Evolutionary conservation across 2,113 vertebrate genomes (phyloP).

Genomic region (Barnardius zonarius): DNA sequence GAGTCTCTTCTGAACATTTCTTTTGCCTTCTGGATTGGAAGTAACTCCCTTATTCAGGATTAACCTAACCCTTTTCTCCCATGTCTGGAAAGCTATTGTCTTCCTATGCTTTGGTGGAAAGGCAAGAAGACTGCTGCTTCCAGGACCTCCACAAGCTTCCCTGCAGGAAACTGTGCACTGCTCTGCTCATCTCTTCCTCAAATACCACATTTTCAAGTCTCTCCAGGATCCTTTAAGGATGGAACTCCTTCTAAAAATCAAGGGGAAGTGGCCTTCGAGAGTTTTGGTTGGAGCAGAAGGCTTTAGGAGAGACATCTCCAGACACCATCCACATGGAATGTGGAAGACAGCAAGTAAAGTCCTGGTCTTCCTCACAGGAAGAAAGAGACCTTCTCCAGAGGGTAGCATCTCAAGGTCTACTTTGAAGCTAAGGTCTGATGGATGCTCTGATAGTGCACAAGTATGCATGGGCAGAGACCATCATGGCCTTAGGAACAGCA

Average conservation of each 20-base stretch:
- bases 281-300: not conserved
- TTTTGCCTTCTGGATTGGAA: not conserved
- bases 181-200: not conserved
- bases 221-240: not conserved
- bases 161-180: not conserved
- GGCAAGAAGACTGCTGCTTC: not conserved
- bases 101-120: not conserved
- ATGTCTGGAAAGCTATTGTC: not conserved
- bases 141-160: not conserved
- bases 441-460: not conserved
- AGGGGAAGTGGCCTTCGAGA: not conserved
- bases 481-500: not conserved
- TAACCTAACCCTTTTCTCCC: not conserved
- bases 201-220: not conserved
- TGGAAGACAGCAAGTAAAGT: not conserved
- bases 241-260: not conserved
- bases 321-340: not conserved
- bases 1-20: not conserved
- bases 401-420: not conserved
- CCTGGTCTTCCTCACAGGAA: not conserved
- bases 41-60: not conserved
- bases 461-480: not conserved
- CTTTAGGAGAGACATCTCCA: not conserved
- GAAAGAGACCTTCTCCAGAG: not conserved
- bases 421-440: not conserved